Evolutionary conservation across 2,113 vertebrate species (phyloP), one percentile per base, ranked within the genome.

Genomic region (Eulemur macaco): DNA sequence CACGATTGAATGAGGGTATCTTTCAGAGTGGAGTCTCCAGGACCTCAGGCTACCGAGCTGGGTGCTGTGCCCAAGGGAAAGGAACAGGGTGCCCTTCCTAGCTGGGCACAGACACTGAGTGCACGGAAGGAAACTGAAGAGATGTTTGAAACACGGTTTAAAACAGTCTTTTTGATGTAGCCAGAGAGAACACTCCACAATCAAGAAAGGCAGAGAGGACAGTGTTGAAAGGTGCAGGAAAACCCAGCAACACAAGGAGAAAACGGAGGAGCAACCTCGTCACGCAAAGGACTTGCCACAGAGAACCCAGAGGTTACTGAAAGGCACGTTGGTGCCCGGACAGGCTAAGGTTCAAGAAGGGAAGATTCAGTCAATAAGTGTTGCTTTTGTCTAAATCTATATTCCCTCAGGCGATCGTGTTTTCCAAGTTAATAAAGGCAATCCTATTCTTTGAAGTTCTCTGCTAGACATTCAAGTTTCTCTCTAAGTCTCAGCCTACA

Each of bases 331-430:
- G 80, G 83, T 91, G 73, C 94, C 95, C 97, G 92, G 89, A 93
- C 87, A 92, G 88, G 60, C 0, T 8, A 17, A 90, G 8, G 14
- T 89, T 95, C 94, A 95, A 97, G 95, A 68, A 96, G 96, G 96
- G 97, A 97, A 93, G 66, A 95, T 54, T 95, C 96, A 89, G 96
- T 90, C 90, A 82, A 96, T 86, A 97, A 94, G 94, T 68, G 71
- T 96, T 97, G 97, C 96, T 95, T 97, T 96, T 84, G 96, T 98
- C 94, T 97, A 95, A 96, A 94, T 95, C 96, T 88, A 83, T 83
- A 52, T 94, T 29, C 94, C 94, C 92, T 95, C 95, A 94, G 93
- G 96, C 95, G 86, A 60, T 84, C 84, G 91, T 92, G 96, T 95
- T 97, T 95, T 91, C 97, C 94, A 45, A 95, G 94, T 95, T 96